phyloP scores from a whole-genome alignment of 2,797 vertebrate species.

The Masticophis lateralis region DNA sequence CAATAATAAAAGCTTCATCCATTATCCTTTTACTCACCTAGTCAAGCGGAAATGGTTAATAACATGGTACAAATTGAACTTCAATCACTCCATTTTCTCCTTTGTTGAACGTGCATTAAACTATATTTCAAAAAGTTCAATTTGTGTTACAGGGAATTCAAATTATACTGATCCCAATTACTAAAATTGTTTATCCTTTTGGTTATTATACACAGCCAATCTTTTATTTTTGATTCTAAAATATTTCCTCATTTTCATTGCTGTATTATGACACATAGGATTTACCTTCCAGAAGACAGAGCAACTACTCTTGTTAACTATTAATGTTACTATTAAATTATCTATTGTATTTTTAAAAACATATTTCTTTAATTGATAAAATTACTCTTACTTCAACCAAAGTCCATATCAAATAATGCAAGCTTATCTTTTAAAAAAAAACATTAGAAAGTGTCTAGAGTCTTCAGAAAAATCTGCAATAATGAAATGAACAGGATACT shows the following conservation, averaged over 20 bases:
- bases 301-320: constrained; percentile 75
- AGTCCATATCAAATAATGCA: constrained; percentile 80
- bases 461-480: constrained; percentile 67
- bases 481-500: constrained; percentile 58
- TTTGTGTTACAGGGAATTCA: constrained; percentile 80
- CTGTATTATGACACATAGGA: constrained; percentile 73
- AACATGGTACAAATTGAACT: constrained; percentile 99
- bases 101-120: constrained; percentile 84
- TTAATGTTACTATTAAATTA: constrained; percentile 78
- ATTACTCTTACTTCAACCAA: constrained; percentile 74
- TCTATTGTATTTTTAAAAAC: constrained; percentile 64
- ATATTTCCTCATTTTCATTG: constrained; percentile 78
- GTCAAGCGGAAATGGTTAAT: constrained; percentile 99
- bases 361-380: constrained; percentile 77
- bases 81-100: constrained; percentile 95
- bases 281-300: constrained; percentile 88
- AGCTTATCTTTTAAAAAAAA: constrained; percentile 76
- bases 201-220: constrained; percentile 80
- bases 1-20: constrained; percentile 99
- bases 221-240: constrained; percentile 80
- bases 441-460: constrained; percentile 72
- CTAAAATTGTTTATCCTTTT: constrained; percentile 77
- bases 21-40: constrained; percentile 97
- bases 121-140: constrained; percentile 81
- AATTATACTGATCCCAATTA: constrained; percentile 78